Evolutionary conservation across 2,113 vertebrate genomes (phyloP).

Genomic region (Pluvialis apricaria): DNA sequence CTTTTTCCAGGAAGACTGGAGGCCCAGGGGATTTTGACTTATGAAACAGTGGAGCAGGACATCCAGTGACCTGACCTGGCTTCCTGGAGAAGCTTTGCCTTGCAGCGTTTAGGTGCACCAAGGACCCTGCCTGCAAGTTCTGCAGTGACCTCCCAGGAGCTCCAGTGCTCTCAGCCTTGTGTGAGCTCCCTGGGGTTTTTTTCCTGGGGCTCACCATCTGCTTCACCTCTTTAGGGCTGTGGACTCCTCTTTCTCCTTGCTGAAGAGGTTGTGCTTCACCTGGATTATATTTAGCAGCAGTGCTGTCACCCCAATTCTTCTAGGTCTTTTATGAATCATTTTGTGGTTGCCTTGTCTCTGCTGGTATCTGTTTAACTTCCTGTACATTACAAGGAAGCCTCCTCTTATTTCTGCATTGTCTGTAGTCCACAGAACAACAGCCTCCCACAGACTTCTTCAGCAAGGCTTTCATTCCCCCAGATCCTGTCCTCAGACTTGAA

Average conservation of each 20-base stretch:
- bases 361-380: constrained; percentile 38
- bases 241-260: not conserved
- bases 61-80: not conserved
- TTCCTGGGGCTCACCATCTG: not conserved
- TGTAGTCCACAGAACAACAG: not conserved
- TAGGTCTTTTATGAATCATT: constrained; percentile 17
- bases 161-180: not conserved
- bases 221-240: not conserved
- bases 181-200: not conserved
- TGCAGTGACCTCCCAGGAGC: not conserved
- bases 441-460: not conserved
- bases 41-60: not conserved
- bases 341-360: constrained; percentile 44
- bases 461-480: not conserved
- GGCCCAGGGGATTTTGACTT: not conserved
- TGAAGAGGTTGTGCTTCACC: not conserved
- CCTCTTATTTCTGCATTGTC: not conserved
- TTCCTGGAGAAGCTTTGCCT: not conserved
- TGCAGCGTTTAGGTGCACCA: not conserved
- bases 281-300: constrained; percentile 26
- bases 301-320: not conserved
- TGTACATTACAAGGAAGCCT: constrained; percentile 32
- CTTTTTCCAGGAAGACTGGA: constrained; percentile 14
- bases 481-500: not conserved
- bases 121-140: not conserved